Evolutionary conservation across 2,113 vertebrate species (phyloP), one percentile per base, ranked within the genome.

Genomic region (Triplophysa siluroides): DNA sequence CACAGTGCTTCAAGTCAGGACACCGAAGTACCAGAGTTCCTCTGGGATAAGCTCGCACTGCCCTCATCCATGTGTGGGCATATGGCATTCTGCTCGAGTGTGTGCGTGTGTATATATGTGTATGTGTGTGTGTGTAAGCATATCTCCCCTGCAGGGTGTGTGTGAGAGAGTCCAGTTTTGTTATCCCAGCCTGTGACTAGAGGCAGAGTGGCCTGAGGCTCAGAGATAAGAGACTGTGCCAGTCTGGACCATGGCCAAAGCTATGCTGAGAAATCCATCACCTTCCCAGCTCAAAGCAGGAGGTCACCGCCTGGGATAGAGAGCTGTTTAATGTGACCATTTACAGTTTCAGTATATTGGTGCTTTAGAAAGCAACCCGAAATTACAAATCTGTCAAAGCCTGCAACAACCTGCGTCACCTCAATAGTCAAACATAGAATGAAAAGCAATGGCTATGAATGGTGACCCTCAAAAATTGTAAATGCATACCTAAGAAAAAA

Each of bases 221-320:
- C 43, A 78, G 86, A 89, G 90, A 90, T 90, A 90, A 89, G 86
- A 86, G 90, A 81, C 81, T 72, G 78, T 58, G 79, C 76, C 68
- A n/a, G 77, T 80, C 70, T 89, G 88, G 88, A 89, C 69, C 60
- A 23, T 12, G 24, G 83, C 88, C 89, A 90, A 81, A 86, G 65
- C 66, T 82, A 80, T 76, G 72, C 85, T 86, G 83, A 90, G 87
- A 88, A 90, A 91, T 89, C 87, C 85, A 86, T 89, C 85, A 86
- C 88, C 87, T 89, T 83, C 81, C 85, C 71, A 81, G 80, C 85
- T 84, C 83, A 73, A 79, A 78, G 65, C 66, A 45, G 76, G 78
- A 23, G 78, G 66, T 60, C 76, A 43, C 23, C 47, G 56, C 74
- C 80, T 78, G 58, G 62, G 66, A 79, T 66, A 47, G 61, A 65